phyloP scores from a whole-genome alignment of 1,140 invertebrate species.

The Caerostris extrusa region DNA sequence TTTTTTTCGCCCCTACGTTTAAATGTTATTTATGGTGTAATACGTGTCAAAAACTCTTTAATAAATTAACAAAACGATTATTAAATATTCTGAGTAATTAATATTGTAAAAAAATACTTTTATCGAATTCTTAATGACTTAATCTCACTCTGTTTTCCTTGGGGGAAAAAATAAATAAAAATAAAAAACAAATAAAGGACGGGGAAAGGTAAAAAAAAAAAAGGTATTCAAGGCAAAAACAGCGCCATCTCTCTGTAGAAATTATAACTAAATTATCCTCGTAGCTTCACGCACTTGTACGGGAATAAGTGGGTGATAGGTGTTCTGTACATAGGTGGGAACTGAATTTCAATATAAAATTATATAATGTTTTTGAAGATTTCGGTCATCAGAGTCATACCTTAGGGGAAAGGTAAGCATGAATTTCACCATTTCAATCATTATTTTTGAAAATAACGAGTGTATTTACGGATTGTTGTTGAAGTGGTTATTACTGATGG shows the following conservation, averaged over 20 bases:
- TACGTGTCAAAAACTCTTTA: no score
- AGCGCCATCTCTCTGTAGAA: slow-evolving; percentile 21
- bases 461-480: neutral
- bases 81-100: no score
- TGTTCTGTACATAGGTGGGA: slow-evolving; percentile 65
- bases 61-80: no score
- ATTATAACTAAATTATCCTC: slow-evolving; percentile 27
- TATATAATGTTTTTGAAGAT: neutral
- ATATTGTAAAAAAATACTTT: no score
- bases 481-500: neutral
- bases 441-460: neutral
- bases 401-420: slow-evolving; percentile 44
- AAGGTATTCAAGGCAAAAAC: neutral
- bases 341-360: neutral
- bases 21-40: no score
- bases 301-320: slow-evolving; percentile 70
- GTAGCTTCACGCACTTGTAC: slow-evolving; percentile 52
- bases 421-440: neutral
- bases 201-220: neutral
- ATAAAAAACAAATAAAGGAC: no score
- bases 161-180: no score
- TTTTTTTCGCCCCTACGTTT: no score
- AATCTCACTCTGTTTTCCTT: no score
- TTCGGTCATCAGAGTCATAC: neutral
- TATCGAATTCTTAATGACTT: no score